Percentiles rank a stretch among this genome's conserved stretches.
Evolutionary conservation across 2,113 vertebrate species (phyloP).

Genomic region (Actenoides hombroni): DNA sequence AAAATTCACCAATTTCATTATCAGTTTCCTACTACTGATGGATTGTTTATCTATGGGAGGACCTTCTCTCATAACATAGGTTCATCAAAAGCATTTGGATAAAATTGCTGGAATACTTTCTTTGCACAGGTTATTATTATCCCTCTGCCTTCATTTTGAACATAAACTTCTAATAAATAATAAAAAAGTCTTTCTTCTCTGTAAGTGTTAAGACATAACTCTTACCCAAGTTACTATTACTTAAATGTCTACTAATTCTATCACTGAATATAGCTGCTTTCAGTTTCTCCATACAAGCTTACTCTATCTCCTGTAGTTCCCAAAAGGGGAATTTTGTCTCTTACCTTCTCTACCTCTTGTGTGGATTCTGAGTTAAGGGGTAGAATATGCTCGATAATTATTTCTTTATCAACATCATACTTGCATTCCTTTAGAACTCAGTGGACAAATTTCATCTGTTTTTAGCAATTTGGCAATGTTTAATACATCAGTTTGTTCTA

Average conservation of each 20-base stretch:
- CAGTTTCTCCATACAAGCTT: not conserved
- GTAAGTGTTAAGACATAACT: not conserved
- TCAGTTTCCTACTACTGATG: not conserved
- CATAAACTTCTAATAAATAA: not conserved
- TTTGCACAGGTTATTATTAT: not conserved
- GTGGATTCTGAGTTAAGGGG: not conserved
- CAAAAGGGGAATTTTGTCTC: not conserved
- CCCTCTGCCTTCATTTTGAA: not conserved
- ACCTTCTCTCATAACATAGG: not conserved
- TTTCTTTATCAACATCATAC: slow-evolving; percentile 2
- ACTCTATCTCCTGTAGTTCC: not conserved
- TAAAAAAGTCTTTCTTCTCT: not conserved
- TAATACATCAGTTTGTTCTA: not conserved
- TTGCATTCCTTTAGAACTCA: not conserved
- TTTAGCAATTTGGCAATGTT: not conserved
- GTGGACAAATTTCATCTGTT: not conserved
- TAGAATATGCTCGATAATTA: not conserved
- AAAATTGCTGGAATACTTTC: not conserved
- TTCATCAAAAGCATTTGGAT: not conserved
- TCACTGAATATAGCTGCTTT: not conserved
- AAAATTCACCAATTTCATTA: not conserved
- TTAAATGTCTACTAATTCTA: not conserved
- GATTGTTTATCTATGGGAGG: not conserved
- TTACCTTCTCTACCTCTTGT: not conserved
- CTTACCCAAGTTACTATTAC: not conserved